Conservation (phyloP, 2,113 vertebrate genomes). For the Hippopotamus amphibius region DNA sequence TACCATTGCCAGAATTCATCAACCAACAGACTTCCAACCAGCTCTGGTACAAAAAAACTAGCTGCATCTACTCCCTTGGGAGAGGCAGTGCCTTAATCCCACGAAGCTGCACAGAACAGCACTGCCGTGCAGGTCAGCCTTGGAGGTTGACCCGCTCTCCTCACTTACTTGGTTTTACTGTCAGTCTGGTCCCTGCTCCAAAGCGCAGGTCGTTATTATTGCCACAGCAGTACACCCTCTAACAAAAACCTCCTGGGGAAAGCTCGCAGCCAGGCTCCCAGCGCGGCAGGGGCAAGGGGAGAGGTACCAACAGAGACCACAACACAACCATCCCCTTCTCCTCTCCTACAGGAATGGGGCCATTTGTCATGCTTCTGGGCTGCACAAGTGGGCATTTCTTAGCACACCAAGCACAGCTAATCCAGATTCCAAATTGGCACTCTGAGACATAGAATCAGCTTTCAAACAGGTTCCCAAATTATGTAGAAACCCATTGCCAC, state of each 20-base stretch:
- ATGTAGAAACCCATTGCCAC: not conserved
- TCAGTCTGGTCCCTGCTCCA: constrained; percentile 82
- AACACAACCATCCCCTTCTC: not conserved
- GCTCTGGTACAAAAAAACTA: not conserved
- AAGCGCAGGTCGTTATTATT: constrained; percentile 63
- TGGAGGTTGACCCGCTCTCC: not conserved
- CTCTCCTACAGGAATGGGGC: not conserved
- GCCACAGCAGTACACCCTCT: constrained; percentile 72
- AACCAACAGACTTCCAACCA: not conserved
- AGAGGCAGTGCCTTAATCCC: not conserved
- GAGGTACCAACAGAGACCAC: not conserved
- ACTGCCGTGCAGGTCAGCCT: not conserved
- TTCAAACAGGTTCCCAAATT: constrained; percentile 16
- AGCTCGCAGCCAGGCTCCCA: not conserved
- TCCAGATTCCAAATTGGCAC: constrained; percentile 15
- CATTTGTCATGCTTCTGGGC: not conserved
- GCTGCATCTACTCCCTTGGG: not conserved
- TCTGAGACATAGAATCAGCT: constrained; percentile 37
- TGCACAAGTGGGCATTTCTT: not conserved
- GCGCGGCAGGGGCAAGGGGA: not conserved
- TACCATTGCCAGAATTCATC: not conserved
- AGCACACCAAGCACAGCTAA: not conserved
- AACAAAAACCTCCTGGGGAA: constrained; percentile 78
- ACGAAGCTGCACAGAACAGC: not conserved
- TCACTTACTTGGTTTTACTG: constrained; percentile 82